These are phyloP conservation scores for Hemiprocne comata DNA, from an alignment of 2,113 vertebrate species.

Conservation along the genomic window DNA sequence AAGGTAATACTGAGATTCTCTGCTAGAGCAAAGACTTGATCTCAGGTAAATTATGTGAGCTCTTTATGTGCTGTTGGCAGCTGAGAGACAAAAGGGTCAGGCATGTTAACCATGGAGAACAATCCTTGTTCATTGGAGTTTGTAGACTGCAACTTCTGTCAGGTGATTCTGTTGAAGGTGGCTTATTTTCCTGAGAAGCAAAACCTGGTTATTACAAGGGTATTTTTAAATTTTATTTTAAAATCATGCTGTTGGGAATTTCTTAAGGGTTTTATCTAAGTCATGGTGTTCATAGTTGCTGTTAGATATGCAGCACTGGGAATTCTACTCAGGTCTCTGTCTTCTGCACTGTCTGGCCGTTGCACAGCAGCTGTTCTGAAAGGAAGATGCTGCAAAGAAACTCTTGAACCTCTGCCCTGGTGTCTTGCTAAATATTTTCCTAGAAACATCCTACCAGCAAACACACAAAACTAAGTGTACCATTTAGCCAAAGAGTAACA, in stretches of 20 bases:
- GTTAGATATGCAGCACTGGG: background rate
- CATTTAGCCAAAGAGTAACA: background rate
- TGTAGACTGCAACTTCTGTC: background rate
- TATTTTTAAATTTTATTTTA: background rate
- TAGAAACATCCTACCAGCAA: background rate
- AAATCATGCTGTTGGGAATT: background rate
- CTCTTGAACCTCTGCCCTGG: background rate
- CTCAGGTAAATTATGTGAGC: slow-evolving; percentile 29
- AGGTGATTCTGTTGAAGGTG: background rate
- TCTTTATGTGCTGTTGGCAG: slow-evolving; percentile 37
- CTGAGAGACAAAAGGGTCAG: slow-evolving; percentile 6
- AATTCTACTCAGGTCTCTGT: background rate
- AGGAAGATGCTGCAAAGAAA: background rate
- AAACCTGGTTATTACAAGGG: background rate
- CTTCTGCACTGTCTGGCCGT: background rate
- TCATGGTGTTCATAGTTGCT: background rate
- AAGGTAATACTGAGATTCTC: slow-evolving; percentile 24
- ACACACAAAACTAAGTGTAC: background rate
- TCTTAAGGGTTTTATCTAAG: background rate
- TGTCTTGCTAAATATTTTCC: background rate
- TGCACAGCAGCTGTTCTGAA: background rate
- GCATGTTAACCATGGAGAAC: slow-evolving; percentile 23
- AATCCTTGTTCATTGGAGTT: background rate
- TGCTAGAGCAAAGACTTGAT: slow-evolving; percentile 23
- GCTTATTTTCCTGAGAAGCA: background rate